phyloP scores from a whole-genome alignment of 2,888 invertebrate genomes.

The Scrobipalpa atriplicella region DNA sequence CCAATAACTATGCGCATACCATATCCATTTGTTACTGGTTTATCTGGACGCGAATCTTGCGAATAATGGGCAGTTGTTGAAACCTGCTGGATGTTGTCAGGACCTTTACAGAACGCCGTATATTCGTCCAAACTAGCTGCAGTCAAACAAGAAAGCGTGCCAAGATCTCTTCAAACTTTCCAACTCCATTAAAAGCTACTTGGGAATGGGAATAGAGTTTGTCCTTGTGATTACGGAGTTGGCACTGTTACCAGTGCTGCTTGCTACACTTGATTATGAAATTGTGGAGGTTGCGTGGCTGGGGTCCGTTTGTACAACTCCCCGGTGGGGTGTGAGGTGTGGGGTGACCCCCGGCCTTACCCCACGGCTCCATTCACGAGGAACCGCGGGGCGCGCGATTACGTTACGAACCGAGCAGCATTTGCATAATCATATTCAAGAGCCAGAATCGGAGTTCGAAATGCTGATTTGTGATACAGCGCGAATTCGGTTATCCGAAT shows the following conservation, averaged over 20 bases:
- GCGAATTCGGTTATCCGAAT: slow-evolving; percentile 27
- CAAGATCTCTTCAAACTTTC: neutral
- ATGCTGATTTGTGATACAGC: slow-evolving; percentile 30
- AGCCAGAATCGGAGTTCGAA: slow-evolving; percentile 42
- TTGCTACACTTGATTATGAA: slow-evolving; percentile 32
- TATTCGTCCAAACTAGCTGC: slow-evolving; percentile 1
- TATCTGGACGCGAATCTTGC: slow-evolving; percentile 14
- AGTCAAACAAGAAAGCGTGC: neutral
- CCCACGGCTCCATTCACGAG: slow-evolving; percentile 20
- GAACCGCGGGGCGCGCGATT: slow-evolving; percentile 42
- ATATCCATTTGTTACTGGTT: slow-evolving; percentile 16
- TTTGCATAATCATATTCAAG: slow-evolving; percentile 63
- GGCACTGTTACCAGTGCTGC: slow-evolving; percentile 12
- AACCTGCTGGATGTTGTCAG: neutral
- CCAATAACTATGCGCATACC: slow-evolving; percentile 27
- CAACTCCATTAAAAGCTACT: slow-evolving; percentile 13
- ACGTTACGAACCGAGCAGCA: slow-evolving; percentile 44
- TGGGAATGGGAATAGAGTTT: neutral
- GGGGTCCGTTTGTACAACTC: slow-evolving; percentile 15
- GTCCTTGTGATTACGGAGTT: slow-evolving; percentile 20
- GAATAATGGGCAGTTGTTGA: neutral
- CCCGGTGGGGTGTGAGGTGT: neutral
- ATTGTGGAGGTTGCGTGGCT: slow-evolving; percentile 18
- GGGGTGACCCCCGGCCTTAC: slow-evolving; percentile 6
- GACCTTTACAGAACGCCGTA: neutral